phyloP scores from a whole-genome alignment of 2,113 vertebrate genomes.

The Heterotis niloticus region DNA sequence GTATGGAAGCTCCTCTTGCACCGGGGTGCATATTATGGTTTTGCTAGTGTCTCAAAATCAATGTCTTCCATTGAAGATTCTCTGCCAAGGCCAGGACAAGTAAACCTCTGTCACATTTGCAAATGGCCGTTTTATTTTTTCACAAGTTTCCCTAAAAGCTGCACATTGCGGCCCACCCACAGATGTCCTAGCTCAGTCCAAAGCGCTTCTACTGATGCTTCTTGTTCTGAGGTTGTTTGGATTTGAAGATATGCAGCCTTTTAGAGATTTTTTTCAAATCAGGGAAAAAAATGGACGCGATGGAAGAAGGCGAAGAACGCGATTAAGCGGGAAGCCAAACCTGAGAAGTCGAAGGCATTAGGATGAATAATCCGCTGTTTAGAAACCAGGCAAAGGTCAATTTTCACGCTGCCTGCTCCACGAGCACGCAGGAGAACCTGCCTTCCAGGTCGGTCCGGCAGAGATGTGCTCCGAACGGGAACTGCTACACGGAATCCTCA shows the following conservation, averaged over 20 bases:
- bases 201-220: not conserved
- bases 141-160: conserved; percentile 34
- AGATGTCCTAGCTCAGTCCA: not conserved
- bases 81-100: conserved; percentile 14
- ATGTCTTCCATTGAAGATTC: conserved; percentile 17
- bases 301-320: conserved; percentile 23
- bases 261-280: conserved; percentile 35
- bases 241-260: not conserved
- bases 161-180: conserved; percentile 31
- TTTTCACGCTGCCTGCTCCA: conserved; percentile 59
- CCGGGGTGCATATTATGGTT: not conserved
- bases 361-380: conserved; percentile 60
- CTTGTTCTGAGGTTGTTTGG: conserved; percentile 27
- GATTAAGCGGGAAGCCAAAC: conserved; percentile 41
- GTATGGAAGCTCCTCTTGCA: not conserved
- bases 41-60: conserved; percentile 18
- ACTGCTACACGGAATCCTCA: conserved; percentile 34
- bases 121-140: conserved; percentile 35
- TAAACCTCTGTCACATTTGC: conserved; percentile 10
- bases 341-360: conserved; percentile 54
- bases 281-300: not conserved
- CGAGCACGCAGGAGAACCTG: conserved; percentile 48
- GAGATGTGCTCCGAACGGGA: conserved; percentile 42
- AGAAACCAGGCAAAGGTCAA: conserved; percentile 65
- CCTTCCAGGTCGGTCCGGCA: conserved; percentile 52